phyloP scores from a whole-genome alignment of 2,113 vertebrate genomes.

The Marmota monax region DNA sequence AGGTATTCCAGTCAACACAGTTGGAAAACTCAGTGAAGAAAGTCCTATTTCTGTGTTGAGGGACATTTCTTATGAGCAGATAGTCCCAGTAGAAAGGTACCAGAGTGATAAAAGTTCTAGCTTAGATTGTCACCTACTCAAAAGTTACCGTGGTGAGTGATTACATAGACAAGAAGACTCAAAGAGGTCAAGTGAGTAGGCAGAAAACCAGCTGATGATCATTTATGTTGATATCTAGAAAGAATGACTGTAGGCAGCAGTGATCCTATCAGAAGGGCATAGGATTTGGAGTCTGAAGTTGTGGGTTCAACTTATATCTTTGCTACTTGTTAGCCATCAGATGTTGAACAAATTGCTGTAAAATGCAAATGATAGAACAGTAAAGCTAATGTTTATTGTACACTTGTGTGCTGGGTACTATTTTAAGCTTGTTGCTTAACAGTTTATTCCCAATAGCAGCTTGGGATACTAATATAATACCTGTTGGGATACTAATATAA shows the following conservation, averaged over 20 bases:
- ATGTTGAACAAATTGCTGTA: not conserved
- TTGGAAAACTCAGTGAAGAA: not conserved
- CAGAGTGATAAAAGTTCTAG: not conserved
- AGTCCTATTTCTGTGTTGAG: not conserved
- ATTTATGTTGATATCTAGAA: not conserved
- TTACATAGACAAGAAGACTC: not conserved
- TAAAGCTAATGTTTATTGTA: not conserved
- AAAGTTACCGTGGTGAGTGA: not conserved
- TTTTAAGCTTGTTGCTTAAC: not conserved
- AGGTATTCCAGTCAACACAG: not conserved
- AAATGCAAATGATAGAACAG: not conserved
- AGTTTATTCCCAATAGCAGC: not conserved
- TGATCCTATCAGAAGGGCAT: not conserved
- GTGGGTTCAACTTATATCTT: not conserved
- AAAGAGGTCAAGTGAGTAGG: not conserved
- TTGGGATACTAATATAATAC: not conserved
- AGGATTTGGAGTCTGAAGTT: not conserved
- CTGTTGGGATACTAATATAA: not conserved
- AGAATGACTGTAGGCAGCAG: not conserved
- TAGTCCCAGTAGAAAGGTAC: not conserved
- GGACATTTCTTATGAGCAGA: not conserved
- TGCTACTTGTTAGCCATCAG: not conserved
- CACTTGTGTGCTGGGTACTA: not conserved
- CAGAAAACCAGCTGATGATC: not conserved
- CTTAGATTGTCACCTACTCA: not conserved